Evolutionary conservation across 2,797 vertebrate species (phyloP), one percentile per base, ranked within the genome.

Genomic region (Sorex maritimensis): DNA sequence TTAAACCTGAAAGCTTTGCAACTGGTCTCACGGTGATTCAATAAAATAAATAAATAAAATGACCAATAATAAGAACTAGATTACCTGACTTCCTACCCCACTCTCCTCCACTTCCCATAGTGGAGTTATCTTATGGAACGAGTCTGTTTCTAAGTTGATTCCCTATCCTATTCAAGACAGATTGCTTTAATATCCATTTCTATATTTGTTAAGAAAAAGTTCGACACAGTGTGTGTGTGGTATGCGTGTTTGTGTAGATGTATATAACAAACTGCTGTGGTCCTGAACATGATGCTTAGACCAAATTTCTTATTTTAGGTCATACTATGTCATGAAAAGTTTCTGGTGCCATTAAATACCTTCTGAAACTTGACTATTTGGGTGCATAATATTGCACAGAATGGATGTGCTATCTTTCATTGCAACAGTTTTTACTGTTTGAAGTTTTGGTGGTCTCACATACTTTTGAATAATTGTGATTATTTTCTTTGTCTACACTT

Each of bases 391-490:
- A 78, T 61, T 73, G 5, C 2, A n/a, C 15, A 72, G 44, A 74
- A 81, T 49, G 17, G 5, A 68, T 41, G 4, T 72, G n/a, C 26
- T 26, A 63, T 58, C 61, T 63, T 81, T 83, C 68, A 58, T 24
- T 23, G 67, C 38, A 82, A n/a, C 0, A 38, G 67, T 82, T 79
- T 26, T 49, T 83, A 73, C 34, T 34, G 0, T 80, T 52, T 5
- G 68, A 72, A 28, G 2, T 55, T 82, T 79, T 88, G 21, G 30
- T 73, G 41, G 23, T 8, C 23, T 52, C 10, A n/a, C 15, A 41
- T 12, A 15, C 67, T 92, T 94, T 86, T 63, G 93, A 78, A 80
- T 86, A 78, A 75, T 90, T 79, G 38, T 72, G 0, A 83, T 34
- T 46, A 13, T 84, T 94, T 89, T 75, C 49, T 86, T 49, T 74